Evolutionary conservation across 2,113 vertebrate species (phyloP), one percentile per base, ranked within the genome.

Genomic region (Hippocampus guttulatus): DNA sequence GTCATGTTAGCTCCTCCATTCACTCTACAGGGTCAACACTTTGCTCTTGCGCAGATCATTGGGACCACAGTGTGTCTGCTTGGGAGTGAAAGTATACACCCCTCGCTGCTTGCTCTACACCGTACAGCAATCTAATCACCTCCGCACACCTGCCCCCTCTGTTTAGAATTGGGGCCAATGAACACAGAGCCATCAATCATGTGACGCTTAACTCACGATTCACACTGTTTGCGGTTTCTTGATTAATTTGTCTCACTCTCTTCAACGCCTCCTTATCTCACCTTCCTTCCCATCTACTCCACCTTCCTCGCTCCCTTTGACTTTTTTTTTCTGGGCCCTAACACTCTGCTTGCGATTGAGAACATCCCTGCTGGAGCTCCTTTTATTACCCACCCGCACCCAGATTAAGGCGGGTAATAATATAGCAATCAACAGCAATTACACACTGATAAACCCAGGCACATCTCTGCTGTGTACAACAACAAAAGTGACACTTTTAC

Each of bases 361-460:
- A 89, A 80, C 78, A 84, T 85, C 81, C 85, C 81, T 78, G 83
- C 85, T 87, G 83, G 80, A 84, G 82, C 78, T 85, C 74, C 76
- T 86, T 60, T 82, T 85, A 89, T 89, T 88, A 89, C 77, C 85
- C 80, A 88, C 88, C 89, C 87, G 89, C 87, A 69, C 84, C 83
- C 88, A 87, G 86, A 88, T 85, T 86, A 88, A 81, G 80, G 73
- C 61, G 58, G 79, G 79, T 80, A 88, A 84, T 90, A 88, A 90
- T 88, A 85, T 75, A 84, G 82, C 85, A 91, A 90, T 91, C 85
- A 90, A 76, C 82, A 69, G 84, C 83, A 90, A 91, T 91, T 92
- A 90, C 15, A 78, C 74, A 30, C 55, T 76, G 84, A 85, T 88
- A 85, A 85, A 77, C 78, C 79, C 79, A 77, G 84, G 81, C 80